Percentiles rank a stretch among this genome's conserved stretches.
Conservation (phyloP, 2,113 vertebrate species). For the Hyaena hyaena region DNA sequence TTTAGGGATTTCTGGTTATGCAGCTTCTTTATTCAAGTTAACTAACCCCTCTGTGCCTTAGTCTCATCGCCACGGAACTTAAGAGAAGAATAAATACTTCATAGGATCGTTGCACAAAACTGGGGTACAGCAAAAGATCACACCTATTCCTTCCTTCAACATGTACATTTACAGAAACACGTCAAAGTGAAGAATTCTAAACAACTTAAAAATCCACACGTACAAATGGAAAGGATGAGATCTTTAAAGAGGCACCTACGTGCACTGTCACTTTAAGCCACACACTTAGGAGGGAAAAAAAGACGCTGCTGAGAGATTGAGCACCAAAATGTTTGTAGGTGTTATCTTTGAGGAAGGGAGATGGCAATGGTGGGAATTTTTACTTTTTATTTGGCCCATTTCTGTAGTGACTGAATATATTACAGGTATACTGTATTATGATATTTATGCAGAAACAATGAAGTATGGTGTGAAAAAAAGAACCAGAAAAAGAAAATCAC, state of each 20-base stretch:
- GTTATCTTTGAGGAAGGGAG: neutral
- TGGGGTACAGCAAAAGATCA: neutral
- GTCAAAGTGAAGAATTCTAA: neutral
- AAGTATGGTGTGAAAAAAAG: neutral
- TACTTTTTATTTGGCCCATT: neutral
- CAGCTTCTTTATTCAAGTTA: neutral
- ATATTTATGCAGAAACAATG: neutral
- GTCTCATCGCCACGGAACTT: neutral
- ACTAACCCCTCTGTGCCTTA: neutral
- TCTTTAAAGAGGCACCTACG: neutral
- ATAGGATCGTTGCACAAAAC: neutral
- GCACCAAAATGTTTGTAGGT: fast-evolving
- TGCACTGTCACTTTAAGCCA: neutral
- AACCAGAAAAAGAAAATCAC: neutral
- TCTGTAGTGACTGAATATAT: neutral
- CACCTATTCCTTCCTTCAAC: neutral
- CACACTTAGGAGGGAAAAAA: neutral
- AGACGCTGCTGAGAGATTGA: fast-evolving
- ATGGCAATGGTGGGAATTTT: neutral
- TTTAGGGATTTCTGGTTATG: neutral
- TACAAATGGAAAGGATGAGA: neutral
- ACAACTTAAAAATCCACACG: neutral
- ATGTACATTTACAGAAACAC: neutral
- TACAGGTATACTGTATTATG: neutral
- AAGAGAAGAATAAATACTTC: neutral